A percentile compares a stretch with the other conserved stretches of the same genome.
Evolutionary conservation across 35 echinoderm and acorn worm genomes (phyloP).

Genomic region (Lytechinus pictus): DNA sequence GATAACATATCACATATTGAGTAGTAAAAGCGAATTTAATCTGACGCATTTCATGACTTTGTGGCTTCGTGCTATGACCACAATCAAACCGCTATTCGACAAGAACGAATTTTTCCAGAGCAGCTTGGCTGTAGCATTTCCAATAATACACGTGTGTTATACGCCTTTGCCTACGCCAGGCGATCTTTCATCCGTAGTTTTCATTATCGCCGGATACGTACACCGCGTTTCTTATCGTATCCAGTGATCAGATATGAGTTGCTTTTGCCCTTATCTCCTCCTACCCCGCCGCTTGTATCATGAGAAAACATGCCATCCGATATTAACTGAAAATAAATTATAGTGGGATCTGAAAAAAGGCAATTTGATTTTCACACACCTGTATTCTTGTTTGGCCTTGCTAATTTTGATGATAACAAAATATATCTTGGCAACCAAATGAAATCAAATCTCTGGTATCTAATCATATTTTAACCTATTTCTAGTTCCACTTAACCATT

Average conservation of each 20-base stretch:
- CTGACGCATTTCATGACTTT: background rate
- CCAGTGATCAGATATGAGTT: slow-evolving; percentile 45
- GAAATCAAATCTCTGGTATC: background rate
- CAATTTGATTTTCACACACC: background rate
- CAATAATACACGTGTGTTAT: background rate
- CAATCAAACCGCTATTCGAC: background rate
- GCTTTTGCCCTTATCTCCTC: slow-evolving; percentile 36
- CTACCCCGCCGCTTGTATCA: background rate
- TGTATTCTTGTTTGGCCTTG: background rate
- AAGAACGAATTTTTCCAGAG: background rate
- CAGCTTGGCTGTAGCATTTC: background rate
- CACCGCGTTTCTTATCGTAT: slow-evolving; percentile 34
- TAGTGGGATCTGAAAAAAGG: background rate
- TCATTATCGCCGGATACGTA: slow-evolving; percentile 51
- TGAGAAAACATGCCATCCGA: slow-evolving; percentile 48
- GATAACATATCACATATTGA: background rate
- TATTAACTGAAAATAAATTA: slow-evolving; percentile 23
- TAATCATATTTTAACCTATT: background rate
- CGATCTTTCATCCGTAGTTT: slow-evolving; percentile 50
- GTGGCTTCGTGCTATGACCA: background rate
- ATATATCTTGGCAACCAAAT: background rate
- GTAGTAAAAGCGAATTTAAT: background rate
- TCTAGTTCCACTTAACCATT: background rate
- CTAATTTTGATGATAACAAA: slow-evolving; percentile 13
- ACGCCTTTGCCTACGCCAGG: background rate